Evolutionary conservation across 2,888 invertebrate genomes (phyloP).

Genomic region (Nephrotoma appendiculata): DNA sequence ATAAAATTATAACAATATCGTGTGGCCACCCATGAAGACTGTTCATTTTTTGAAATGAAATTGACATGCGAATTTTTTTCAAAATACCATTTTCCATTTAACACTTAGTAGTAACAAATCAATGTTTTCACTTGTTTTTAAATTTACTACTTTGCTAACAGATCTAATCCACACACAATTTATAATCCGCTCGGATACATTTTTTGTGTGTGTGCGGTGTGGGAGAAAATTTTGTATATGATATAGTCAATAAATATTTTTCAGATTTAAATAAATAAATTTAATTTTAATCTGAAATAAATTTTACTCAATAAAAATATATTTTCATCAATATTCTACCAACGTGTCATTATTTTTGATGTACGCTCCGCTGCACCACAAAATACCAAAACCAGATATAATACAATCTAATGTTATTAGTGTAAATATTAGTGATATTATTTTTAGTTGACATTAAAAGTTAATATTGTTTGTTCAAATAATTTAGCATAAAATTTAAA

Average conservation of each 20-base stretch:
- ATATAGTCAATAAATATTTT: background rate
- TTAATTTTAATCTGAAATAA: background rate
- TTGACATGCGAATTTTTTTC: background rate
- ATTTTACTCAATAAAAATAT: background rate
- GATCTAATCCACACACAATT: background rate
- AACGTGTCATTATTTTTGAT: background rate
- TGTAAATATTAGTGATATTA: too few relatives aligned
- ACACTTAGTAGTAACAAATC: background rate
- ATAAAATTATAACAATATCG: background rate
- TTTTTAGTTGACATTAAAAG: too few relatives aligned
- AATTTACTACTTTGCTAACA: background rate
- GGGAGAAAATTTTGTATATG: background rate
- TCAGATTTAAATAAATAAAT: background rate
- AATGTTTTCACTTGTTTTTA: background rate
- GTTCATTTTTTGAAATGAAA: background rate
- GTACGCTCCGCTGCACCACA: background rate
- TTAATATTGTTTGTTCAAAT: too few relatives aligned
- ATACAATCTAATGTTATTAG: too few relatives aligned
- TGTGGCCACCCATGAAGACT: background rate
- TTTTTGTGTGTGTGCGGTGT: background rate
- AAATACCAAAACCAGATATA: too few relatives aligned
- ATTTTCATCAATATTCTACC: background rate
- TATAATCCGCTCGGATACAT: background rate
- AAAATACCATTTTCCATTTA: background rate
- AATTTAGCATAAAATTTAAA: too few relatives aligned